Evolutionary conservation across 37 sponge, comb jelly and placozoan species (phyloP), one percentile per base, ranked within the genome.

Genomic region (Petrosia ficiformis): DNA sequence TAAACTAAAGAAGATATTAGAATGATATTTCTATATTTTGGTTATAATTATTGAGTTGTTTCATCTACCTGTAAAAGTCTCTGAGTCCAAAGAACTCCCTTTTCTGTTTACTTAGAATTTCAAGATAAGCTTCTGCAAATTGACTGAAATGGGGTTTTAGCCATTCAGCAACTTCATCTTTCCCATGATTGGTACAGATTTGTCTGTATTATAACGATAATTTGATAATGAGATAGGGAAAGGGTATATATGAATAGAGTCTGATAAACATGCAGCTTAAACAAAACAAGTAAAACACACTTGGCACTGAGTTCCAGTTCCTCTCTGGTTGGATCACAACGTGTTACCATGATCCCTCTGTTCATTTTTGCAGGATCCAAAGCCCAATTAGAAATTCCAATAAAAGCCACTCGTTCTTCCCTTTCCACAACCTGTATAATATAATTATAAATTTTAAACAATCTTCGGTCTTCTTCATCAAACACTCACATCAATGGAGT

Each of bases 281-380:
- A 34, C n/a, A n/a, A n/a, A n/a, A n/a, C n/a, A n/a, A n/a, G n/a
- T n/a, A n/a, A n/a, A n/a, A 73, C 77, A 16, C 74, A 64, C 57
- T 10, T 58, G 32, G 91, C 91, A 80, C 86, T 90, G n/a, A 41
- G 2, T 24, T 57, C 59, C 30, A 90, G 81, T 43, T 90, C 91
- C 3, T 90, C 72, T 36, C 42, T 21, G 59, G 65, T 71, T 28
- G 91, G 91, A 8, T 80, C 72, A 48, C 80, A 78, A 78, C 90
- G 81, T 6, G 79, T 82, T 1, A 94, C 80, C 87, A 90, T 90
- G 24, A 94, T 79, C 4, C 97, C 97, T 61, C 97, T 73, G 72
- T 96, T 96, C 97, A 96, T 96, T 59, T 96, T 96, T 8, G 97
- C 97, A 26, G 97, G 93, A 61, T 96, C 97, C 4, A 96, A 76